These are phyloP conservation scores for Neolamprologus sp. DNA, from an alignment of 2,113 vertebrate species.

Conservation along the genomic window DNA sequence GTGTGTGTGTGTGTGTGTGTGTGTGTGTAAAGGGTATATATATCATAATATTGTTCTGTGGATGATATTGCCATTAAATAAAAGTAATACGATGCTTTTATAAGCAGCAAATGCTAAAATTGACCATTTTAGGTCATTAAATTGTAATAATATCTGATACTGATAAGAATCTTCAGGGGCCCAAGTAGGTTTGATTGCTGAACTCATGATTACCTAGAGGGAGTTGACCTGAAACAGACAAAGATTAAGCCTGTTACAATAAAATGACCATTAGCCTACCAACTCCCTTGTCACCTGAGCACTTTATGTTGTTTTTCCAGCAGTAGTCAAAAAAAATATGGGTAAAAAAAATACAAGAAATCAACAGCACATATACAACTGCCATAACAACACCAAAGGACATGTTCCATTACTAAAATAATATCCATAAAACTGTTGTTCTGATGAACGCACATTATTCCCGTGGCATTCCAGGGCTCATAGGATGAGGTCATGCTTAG, in stretches of 20 bases:
- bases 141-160: neutral
- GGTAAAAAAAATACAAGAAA: neutral
- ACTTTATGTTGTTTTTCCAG: neutral
- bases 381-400: neutral
- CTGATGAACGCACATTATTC: neutral
- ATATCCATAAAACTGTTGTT: neutral
- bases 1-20: neutral
- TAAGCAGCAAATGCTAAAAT: neutral
- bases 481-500: constrained; percentile 10
- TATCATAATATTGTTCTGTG: neutral
- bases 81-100: neutral
- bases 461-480: neutral
- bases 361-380: neutral
- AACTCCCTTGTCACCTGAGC: neutral
- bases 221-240: neutral
- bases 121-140: neutral
- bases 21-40: neutral
- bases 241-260: neutral
- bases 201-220: neutral
- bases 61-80: neutral
- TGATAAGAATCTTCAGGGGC: neutral
- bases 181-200: neutral
- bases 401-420: neutral
- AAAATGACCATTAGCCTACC: neutral
- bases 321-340: neutral